These are phyloP conservation scores for Agonopterix arenella DNA, from an alignment of 2,888 invertebrate species.

Conservation along the genomic window DNA sequence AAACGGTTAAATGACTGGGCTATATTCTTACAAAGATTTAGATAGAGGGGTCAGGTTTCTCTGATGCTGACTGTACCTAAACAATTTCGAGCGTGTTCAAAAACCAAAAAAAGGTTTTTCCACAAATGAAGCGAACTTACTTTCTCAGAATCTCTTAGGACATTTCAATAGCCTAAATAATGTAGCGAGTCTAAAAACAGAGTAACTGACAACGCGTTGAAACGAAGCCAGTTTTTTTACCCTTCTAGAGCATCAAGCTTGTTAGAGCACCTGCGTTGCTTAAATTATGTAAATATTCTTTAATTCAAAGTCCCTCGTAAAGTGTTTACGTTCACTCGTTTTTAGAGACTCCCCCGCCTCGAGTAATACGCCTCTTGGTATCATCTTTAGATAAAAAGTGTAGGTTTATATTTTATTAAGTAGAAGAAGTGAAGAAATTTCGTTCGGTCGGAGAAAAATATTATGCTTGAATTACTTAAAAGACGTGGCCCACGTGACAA, in stretches of 20 bases:
- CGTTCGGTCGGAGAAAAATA: neutral
- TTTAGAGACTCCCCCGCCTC: slow-evolving; percentile 9
- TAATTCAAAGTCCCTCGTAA: slow-evolving; percentile 40
- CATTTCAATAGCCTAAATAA: too few relatives aligned
- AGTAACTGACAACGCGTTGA: slow-evolving; percentile 4
- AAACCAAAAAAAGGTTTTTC: too few relatives aligned
- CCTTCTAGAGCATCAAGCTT: slow-evolving; percentile 29
- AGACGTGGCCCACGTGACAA: too few relatives aligned
- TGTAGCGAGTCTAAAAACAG: too few relatives aligned
- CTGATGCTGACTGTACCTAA: too few relatives aligned
- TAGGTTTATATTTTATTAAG: slow-evolving; percentile 12
- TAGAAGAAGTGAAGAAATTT: neutral
- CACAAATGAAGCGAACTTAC: too few relatives aligned
- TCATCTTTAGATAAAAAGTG: slow-evolving; percentile 2
- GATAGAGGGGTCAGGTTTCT: too few relatives aligned
- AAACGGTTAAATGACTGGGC: too few relatives aligned
- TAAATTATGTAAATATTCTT: slow-evolving; percentile 55
- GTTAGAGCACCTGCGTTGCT: slow-evolving; percentile 43
- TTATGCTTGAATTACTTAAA: too few relatives aligned
- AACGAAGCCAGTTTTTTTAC: slow-evolving; percentile 37
- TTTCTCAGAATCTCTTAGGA: too few relatives aligned
- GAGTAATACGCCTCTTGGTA: slow-evolving; percentile 23
- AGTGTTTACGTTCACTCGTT: slow-evolving; percentile 25
- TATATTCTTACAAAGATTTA: too few relatives aligned
- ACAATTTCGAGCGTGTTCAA: too few relatives aligned